Evolutionary conservation across 2,797 vertebrate species (phyloP), one percentile per base, ranked within the genome.

Genomic region (Emys orbicularis): DNA sequence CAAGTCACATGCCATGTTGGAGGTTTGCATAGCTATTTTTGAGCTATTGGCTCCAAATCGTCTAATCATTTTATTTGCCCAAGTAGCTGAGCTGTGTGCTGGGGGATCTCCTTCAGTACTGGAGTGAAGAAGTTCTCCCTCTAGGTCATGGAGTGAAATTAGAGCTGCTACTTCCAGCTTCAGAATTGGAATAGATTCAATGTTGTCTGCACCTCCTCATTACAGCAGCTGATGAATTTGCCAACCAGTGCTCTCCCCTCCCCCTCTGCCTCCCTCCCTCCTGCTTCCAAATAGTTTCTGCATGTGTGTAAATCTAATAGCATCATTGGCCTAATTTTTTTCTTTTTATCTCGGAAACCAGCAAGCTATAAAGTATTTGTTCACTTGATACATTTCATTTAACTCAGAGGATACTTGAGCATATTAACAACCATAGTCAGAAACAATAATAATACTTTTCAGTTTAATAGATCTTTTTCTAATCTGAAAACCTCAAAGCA

Each of bases 31-130:
- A 82, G 85, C 91, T 94, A 83, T 94, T 96, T 97, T 94, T 88
- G 91, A 92, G 89, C 95, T 90, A 94, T 96, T 93, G 94, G 85
- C 92, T 97, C 94, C 92, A 95, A 97, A 96, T 97, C 95, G 92
- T 80, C 83, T 97, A 96, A 97, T 96, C 96, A 97, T 96, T 95
- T 97, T 97, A 97, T 91, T 25, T 1, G 4, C 82, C 86, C 95
- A 94, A 94, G 96, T 93, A 96, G 96, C 90, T 91, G 95, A 97
- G 95, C 94, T 84, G 54, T 92, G 94, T 88, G 94, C 6, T 96
- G 81, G 52, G 81, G 65, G 94, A 95, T 80, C 84, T 87, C 91
- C 89, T 96, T 68, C 1, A 65, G 94, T 93, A 89, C 19, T 0
- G 0, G 1, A 91, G 37, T 56, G 52, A 94, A 96, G 87, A 96